Evolutionary conservation across 2,797 vertebrate genomes (phyloP), one percentile per base, ranked within the genome.

Genomic region (Sitta carolinensis): DNA sequence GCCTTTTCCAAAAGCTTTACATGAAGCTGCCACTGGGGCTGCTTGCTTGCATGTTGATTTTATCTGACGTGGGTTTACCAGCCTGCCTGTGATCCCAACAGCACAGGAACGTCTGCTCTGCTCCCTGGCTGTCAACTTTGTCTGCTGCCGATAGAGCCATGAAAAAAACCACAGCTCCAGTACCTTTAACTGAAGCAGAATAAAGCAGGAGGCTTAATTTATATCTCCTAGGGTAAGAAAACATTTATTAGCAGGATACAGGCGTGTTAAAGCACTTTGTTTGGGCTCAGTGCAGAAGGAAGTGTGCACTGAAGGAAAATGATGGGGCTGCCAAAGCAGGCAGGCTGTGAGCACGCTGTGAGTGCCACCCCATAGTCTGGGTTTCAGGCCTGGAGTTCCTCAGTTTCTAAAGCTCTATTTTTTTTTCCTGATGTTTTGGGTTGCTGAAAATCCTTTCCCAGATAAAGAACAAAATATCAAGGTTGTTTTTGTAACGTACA

Each of bases 1-100:
- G 77, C 36, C 69, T 95, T 97, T 94, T 87, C 67, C 75, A 55
- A 89, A 84, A 91, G 88, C 61, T 87, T 93, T 78, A 29, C 63
- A 23, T 67, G 80, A 80, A 94, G 63, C 90, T 95, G 92, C 63
- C 84, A 62, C 74, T 82, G 81, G 25, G 34, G 30, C 70, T 93
- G 51, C 76, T 91, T 82, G 55, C 34, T 95, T 42, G 62, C 70
- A 21, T 4, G n/a, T 40, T 81, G 92, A 87, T 79, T 95, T 91
- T 75, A 57, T 77, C 84, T 74, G 84, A 82, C 0, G 0, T 18
- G 74, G 62, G 48, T 87, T 93, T 85, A 70, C 9, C 50, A 16
- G 73, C 51, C 67, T 94, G 52, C 38, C 27, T 87, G 80, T 78
- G 68, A 82, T 74, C 59, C 73, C 42, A 69, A 36, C n/a, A 47